A percentile compares a stretch with the other conserved stretches of the same genome.
These are phyloP conservation scores for Desmodus rotundus DNA, from an alignment of 2,113 vertebrate genomes.

Conservation along the genomic window DNA sequence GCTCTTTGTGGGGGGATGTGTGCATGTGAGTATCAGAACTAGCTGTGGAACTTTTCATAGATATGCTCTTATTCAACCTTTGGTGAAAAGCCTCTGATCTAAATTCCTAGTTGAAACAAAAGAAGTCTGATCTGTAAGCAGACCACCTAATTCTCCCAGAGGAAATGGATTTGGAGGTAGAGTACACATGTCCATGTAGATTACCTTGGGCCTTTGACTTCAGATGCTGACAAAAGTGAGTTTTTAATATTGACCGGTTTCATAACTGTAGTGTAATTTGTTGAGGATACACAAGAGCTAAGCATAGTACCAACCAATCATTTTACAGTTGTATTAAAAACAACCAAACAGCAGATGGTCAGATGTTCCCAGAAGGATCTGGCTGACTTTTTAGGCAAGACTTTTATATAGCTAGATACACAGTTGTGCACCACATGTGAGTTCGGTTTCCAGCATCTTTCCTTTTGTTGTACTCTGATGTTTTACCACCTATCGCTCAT, in stretches of 20 bases:
- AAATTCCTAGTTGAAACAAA: slow-evolving; percentile 2
- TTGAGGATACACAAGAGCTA: not conserved
- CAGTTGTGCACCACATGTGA: not conserved
- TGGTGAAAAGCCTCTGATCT: not conserved
- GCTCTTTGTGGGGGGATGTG: not conserved
- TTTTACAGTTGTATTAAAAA: slow-evolving; percentile 43
- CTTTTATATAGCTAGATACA: not conserved
- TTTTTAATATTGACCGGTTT: not conserved
- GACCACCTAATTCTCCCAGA: not conserved
- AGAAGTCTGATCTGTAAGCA: not conserved
- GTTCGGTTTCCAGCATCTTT: not conserved
- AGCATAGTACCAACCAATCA: not conserved
- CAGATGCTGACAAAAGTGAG: not conserved
- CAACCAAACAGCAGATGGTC: not conserved
- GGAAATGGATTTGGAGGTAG: slow-evolving; percentile 5
- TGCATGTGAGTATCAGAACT: not conserved
- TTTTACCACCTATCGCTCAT: not conserved
- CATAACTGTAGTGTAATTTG: not conserved
- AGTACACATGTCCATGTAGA: not conserved
- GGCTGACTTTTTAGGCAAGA: slow-evolving; percentile 20
- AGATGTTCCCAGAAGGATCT: not conserved
- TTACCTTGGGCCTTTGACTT: slow-evolving; percentile 18
- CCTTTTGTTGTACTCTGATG: slow-evolving; percentile 21
- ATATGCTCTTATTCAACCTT: not conserved
- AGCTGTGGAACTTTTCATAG: not conserved